phyloP scores from a whole-genome alignment of 2,113 vertebrate genomes.

The Laticauda colubrina region DNA sequence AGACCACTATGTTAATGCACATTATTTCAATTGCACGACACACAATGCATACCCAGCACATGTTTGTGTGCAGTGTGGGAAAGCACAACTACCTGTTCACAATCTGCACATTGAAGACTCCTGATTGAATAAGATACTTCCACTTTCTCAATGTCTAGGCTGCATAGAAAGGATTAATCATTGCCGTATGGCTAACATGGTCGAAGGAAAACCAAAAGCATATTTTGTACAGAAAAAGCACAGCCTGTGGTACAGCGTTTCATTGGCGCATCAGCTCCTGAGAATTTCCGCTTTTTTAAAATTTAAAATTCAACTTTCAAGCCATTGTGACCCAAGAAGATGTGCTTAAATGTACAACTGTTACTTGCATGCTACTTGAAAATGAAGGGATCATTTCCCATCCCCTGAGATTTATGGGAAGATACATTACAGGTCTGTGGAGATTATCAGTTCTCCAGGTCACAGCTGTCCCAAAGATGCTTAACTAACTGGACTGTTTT shows the following conservation, averaged over 20 bases:
- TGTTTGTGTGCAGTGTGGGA: background rate
- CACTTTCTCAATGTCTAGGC: background rate
- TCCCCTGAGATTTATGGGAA: background rate
- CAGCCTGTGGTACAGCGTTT: background rate
- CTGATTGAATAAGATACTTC: background rate
- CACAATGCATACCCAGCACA: too few species aligned
- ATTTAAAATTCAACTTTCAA: background rate
- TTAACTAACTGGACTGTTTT: too few species aligned
- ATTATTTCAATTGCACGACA: fast-evolving
- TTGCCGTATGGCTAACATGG: too few species aligned
- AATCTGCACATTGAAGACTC: background rate
- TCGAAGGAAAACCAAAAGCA: background rate
- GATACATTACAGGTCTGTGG: too few species aligned
- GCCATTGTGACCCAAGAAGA: background rate
- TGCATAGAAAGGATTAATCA: background rate
- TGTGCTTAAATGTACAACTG: background rate
- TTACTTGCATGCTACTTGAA: background rate
- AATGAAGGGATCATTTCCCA: background rate
- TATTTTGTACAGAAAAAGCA: background rate
- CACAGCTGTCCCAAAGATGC: too few species aligned
- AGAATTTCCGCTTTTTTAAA: background rate
- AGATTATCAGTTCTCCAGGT: too few species aligned
- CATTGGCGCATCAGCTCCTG: background rate
- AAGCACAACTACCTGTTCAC: too few species aligned
- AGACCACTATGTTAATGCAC: too few species aligned